These are phyloP conservation scores for Julus scandinavius DNA, from an alignment of 2,888 invertebrate genomes.

Conservation along the genomic window DNA sequence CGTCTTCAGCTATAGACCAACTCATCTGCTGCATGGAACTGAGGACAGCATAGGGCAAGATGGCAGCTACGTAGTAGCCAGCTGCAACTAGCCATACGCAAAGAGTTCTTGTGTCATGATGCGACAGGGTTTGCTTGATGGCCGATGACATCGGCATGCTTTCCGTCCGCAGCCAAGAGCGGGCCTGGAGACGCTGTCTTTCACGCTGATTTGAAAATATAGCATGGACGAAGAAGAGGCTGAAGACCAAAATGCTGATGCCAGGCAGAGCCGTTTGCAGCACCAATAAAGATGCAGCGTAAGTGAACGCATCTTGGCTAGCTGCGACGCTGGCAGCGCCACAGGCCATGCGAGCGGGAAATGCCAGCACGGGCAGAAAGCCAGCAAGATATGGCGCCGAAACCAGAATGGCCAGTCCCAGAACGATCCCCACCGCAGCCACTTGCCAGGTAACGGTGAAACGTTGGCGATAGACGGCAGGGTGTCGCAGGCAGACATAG, in stretches of 20 bases:
- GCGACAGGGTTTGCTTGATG: background rate
- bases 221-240: background rate
- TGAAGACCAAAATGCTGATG: background rate
- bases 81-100: background rate
- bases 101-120: background rate
- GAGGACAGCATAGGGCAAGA: background rate
- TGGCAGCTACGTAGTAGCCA: background rate
- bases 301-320: background rate
- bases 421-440: background rate
- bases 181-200: background rate
- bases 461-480: background rate
- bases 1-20: background rate
- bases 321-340: background rate
- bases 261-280: background rate
- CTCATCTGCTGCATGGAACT: background rate
- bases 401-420: background rate
- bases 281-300: background rate
- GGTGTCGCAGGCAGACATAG: background rate
- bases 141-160: background rate
- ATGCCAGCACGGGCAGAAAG: background rate
- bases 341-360: slow-evolving; percentile 39
- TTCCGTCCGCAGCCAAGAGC: background rate
- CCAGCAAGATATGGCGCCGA: background rate
- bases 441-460: background rate
- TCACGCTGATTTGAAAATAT: background rate